These are phyloP conservation scores for Theristicus caerulescens DNA, from an alignment of 2,113 vertebrate species.

Conservation along the genomic window DNA sequence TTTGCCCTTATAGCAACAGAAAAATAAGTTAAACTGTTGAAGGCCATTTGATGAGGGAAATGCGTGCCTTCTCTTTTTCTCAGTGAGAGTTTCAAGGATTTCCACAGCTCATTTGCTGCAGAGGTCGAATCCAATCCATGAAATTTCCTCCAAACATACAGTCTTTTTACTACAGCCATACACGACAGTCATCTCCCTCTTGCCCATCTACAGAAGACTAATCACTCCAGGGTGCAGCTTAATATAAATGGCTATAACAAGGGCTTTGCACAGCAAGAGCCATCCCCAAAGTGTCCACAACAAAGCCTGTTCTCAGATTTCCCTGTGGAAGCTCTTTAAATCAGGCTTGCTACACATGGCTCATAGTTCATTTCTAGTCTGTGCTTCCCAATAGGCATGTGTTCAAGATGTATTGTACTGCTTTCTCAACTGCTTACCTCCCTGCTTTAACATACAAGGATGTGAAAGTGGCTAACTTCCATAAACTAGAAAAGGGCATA, in stretches of 20 bases:
- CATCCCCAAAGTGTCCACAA: background rate
- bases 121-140: background rate
- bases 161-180: background rate
- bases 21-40: background rate
- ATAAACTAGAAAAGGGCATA: background rate
- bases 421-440: background rate
- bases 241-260: background rate
- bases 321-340: background rate
- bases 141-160: background rate
- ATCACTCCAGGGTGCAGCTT: background rate
- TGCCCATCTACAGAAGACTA: background rate
- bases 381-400: background rate
- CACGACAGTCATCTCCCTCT: background rate
- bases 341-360: background rate
- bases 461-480: background rate
- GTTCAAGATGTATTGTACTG: background rate
- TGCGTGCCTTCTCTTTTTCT: background rate
- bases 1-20: background rate
- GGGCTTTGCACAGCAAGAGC: background rate
- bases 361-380: background rate
- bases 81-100: conserved; percentile 3
- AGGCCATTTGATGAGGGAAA: background rate
- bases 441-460: background rate
- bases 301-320: background rate
- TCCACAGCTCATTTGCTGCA: conserved; percentile 25